Base-by-base conservation (phyloP, 1,140 invertebrate genomes). In the Samia ricini region DNA sequence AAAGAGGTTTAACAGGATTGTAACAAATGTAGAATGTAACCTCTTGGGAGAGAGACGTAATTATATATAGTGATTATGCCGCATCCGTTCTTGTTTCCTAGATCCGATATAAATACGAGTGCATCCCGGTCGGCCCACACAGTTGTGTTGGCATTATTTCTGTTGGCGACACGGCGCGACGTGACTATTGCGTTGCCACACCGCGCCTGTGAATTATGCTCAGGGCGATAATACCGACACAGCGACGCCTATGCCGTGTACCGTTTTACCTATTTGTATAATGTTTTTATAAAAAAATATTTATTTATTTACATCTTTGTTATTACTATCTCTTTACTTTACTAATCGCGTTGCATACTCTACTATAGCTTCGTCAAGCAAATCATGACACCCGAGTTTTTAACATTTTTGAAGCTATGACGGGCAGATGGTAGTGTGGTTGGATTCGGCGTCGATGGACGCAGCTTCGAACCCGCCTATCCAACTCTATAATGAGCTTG, bases 121-220 rank as follows among this genome's bases (percentile, higher is more conserved):
- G 84, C 84, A 87, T 77, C 73, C 72, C 80, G 7, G 71, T 72
- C 80, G 7, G 71, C 83, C 79, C 79, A 84, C 83, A 71, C 69
- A 64, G 71, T 76, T 2, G 33, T 15, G 33, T 72, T 72, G 66
- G 76, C 82, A 86, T 83, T 84, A 87, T 87, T 87, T 86, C 72
- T 63, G 84, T 82, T 81, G 79, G 71, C 69, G 74, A 76, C 79
- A 63, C 65, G 57, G 63, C n/a, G n/a, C n/a, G n/a, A n/a, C n/a
- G n/a, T n/a, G n/a, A n/a, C n/a, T n/a, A n/a, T n/a, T n/a, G n/a
- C 57, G 77, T 83, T 85, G 83, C 83, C 77, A 74, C 81, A 81
- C 66, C 69, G 65, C n/a, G n/a, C n/a, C 66, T 50, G 75, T 85
- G 79, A 79, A 75, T 79, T 81, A 86, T 81, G 74, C 61, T 62